Percentiles rank a stretch among this genome's conserved stretches.
Conservation (phyloP, 2,888 invertebrate genomes). For the Eupithecia vulgata region DNA sequence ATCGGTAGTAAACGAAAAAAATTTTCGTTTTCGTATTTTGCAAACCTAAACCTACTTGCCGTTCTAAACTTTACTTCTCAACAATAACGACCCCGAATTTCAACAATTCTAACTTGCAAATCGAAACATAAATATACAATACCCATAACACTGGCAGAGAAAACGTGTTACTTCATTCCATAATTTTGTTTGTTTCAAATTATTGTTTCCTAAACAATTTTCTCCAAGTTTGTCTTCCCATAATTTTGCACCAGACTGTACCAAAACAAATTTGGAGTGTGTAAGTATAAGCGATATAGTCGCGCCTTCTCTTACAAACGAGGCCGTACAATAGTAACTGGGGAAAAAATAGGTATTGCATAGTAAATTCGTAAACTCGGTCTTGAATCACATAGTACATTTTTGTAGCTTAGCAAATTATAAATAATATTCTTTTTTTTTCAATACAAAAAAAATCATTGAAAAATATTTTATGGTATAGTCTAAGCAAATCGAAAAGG, state of each 20-base stretch:
- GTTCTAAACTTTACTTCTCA: background rate
- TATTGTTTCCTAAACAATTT: slow-evolving; percentile 30
- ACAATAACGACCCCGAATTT: background rate
- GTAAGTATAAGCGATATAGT: slow-evolving; percentile 40
- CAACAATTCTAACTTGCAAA: slow-evolving; percentile 6
- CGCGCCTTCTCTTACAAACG: slow-evolving; percentile 40
- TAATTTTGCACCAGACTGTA: slow-evolving; percentile 34
- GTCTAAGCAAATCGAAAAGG: too few relatives aligned
- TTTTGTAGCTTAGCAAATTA: too few relatives aligned
- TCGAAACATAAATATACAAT: slow-evolving; percentile 12
- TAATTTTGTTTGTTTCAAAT: slow-evolving; percentile 27
- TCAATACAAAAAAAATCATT: background rate
- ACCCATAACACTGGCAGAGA: slow-evolving; percentile 8
- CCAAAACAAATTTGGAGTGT: slow-evolving; percentile 37
- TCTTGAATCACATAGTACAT: background rate
- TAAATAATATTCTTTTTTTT: too few relatives aligned
- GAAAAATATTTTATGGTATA: background rate
- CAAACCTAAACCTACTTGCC: background rate
- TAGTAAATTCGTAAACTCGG: background rate
- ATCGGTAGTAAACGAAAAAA: background rate
- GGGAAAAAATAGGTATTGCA: slow-evolving; percentile 44
- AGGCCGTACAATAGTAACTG: slow-evolving; percentile 36
- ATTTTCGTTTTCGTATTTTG: background rate
- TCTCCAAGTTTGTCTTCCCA: slow-evolving; percentile 27
- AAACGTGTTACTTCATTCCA: slow-evolving; percentile 14